A percentile compares a stretch with the other conserved stretches of the same genome.
Conservation (phyloP, 1,140 invertebrate genomes). For the Tetramorium alpestre region DNA sequence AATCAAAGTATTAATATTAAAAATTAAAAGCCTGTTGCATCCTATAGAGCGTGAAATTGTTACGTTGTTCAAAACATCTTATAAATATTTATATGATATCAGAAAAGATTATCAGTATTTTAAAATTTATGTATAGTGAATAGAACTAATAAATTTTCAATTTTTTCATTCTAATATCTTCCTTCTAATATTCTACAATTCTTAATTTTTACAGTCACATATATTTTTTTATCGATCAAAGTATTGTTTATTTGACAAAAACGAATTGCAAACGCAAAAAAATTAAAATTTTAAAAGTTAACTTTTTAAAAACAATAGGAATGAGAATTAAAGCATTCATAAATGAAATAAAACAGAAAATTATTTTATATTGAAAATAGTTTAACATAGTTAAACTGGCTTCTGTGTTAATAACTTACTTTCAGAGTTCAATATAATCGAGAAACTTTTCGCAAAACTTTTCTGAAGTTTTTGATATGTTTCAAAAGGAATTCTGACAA, state of each 20-base stretch:
- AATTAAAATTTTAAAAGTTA: too few species aligned
- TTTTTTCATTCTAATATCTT: background rate
- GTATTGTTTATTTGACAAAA: background rate
- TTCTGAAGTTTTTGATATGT: background rate
- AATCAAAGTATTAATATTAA: constrained; percentile 8
- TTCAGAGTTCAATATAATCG: background rate
- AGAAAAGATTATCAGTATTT: constrained; percentile 14
- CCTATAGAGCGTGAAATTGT: background rate
- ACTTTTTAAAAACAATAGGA: background rate
- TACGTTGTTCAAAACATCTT: background rate
- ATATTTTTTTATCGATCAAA: background rate
- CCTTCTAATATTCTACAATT: background rate
- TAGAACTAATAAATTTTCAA: background rate
- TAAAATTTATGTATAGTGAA: background rate
- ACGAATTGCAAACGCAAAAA: background rate
- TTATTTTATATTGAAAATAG: background rate
- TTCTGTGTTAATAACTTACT: background rate
- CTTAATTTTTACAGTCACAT: background rate
- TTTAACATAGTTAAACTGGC: background rate
- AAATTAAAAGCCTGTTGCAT: background rate
- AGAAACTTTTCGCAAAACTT: background rate
- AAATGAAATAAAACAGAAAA: background rate
- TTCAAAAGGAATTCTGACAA: constrained; percentile 14
- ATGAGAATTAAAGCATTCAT: background rate
- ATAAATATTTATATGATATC: background rate